Percentiles rank a stretch among this genome's conserved stretches.
Conservation (phyloP, 2,113 vertebrate species). For the Maylandia zebra region DNA sequence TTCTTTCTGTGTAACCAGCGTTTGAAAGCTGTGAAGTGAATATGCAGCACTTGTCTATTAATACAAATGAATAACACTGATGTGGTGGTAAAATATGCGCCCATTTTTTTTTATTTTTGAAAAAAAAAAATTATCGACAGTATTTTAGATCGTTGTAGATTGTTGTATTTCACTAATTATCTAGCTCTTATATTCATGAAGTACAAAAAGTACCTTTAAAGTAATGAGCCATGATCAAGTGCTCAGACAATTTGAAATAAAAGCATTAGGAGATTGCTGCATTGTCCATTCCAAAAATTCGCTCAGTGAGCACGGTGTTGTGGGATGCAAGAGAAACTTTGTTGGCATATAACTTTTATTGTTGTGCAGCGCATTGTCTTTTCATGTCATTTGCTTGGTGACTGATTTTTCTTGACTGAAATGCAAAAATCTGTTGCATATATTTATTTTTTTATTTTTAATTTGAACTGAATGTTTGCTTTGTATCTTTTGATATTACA, state of each 20-base stretch:
- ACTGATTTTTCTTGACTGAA: not conserved
- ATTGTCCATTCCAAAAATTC: not conserved
- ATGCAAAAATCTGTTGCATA: not conserved
- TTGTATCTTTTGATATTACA: not conserved
- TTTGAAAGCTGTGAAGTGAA: constrained; percentile 37
- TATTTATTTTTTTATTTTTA: not conserved
- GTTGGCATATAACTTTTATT: not conserved
- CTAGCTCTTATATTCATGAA: constrained; percentile 11
- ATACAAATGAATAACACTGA: constrained; percentile 34
- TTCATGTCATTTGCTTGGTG: not conserved
- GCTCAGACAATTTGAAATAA: not conserved
- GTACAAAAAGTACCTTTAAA: constrained; percentile 6
- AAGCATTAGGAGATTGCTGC: not conserved
- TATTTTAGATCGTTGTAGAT: not conserved
- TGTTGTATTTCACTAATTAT: constrained; percentile 29
- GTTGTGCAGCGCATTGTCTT: not conserved
- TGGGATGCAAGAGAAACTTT: not conserved
- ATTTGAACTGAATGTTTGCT: not conserved
- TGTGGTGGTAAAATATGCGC: not conserved
- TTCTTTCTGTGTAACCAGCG: constrained; percentile 38
- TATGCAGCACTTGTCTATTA: constrained; percentile 8
- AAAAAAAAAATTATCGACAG: not conserved
- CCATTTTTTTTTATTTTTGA: not conserved
- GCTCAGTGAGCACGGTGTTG: not conserved
- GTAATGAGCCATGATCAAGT: constrained; percentile 22